Base-by-base conservation (phyloP, 2,888 invertebrate species). In the Adelognathus sp. region DNA sequence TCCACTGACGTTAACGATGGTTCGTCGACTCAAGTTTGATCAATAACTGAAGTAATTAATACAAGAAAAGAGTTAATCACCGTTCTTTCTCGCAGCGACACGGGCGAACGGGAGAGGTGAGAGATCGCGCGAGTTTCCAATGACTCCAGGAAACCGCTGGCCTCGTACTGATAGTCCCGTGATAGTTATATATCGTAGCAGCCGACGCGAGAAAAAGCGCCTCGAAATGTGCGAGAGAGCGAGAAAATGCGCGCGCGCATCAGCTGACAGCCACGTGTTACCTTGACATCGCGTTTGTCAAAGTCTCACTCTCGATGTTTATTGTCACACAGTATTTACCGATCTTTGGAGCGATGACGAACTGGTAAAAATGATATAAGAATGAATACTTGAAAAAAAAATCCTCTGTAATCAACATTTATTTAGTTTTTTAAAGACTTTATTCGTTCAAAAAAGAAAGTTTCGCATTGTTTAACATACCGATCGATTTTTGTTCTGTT, bases 221-320 rank as follows among this genome's bases (percentile, higher is more conserved):
- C 5, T 14, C 3, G 56, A 33, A 11, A 0, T 3, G 14, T 6
- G 46, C 16, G 46, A 46, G 27, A 50, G 24, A 50, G 21, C 21
- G 27, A 18, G n/a, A 63, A 5, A 31, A 81, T 79, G 81, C 82
- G 83, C 84, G 81, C 84, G 86, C 80, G 77, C 74, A 78, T 86
- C 86, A 86, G 86, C 86, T 87, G 87, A 87, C 81, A 76, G 81
- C 85, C 85, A 87, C 87, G 87, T 87, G 87, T 83, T 85, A 31
- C 31, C 29, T 31, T 3, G 18, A n/a, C 24, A 50, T 56, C 39
- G 41, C 50, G 31, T 71, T 71, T 70, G 60, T 71, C 60, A 71
- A 58, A 75, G 29, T 50, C 50, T 11, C n/a, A 24, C 50, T 5
- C 3, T 50, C 50, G 24, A 50, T 50, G n/a, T n/a, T n/a, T n/a